These are phyloP conservation scores for Chiridota heheva DNA, from an alignment of 35 echinoderm and acorn worm species.

Conservation along the genomic window DNA sequence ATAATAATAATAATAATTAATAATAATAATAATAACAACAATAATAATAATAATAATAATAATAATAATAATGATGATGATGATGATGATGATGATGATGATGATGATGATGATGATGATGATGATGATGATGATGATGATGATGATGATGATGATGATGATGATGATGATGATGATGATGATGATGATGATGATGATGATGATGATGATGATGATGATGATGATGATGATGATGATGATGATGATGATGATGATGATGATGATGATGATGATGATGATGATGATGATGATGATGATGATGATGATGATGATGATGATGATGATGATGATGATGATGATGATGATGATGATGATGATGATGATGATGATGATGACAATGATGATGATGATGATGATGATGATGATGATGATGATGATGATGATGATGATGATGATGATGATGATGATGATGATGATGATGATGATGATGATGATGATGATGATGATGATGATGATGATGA, in stretches of 20 bases:
- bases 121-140: conserved; percentile 5
- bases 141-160: conserved; percentile 1
- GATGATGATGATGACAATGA: not conserved
- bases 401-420: conserved; percentile 6
- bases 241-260: conserved; percentile 2
- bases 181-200: conserved; percentile 5
- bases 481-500: conserved; percentile 5
- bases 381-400: not conserved
- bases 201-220: not conserved
- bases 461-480: not conserved
- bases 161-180: not conserved
- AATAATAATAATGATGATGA: not conserved
- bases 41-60: too few species aligned
- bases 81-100: conserved; percentile 2
- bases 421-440: conserved; percentile 5
- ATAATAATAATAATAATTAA: too few species aligned
- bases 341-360: conserved; percentile 6
- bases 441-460: conserved; percentile 1
- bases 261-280: conserved; percentile 5
- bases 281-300: conserved; percentile 6
- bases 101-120: conserved; percentile 6
- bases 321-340: not conserved
- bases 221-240: conserved; percentile 1
- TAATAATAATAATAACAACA: too few species aligned
- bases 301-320: conserved; percentile 1